Conservation (phyloP, 2,888 invertebrate genomes). For the Cryptocheilus praepositus region DNA sequence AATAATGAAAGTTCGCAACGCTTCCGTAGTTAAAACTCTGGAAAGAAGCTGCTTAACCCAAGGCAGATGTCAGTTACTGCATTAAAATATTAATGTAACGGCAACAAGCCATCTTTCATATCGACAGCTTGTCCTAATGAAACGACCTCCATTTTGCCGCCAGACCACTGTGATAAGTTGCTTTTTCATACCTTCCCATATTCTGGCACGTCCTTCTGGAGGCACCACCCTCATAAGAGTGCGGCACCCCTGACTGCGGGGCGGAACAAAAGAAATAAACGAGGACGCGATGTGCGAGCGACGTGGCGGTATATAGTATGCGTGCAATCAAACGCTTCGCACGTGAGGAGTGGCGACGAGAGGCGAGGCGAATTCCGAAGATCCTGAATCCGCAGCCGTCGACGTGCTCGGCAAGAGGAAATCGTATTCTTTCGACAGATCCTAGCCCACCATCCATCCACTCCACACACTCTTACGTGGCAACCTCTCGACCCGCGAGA, state of each 20-base stretch:
- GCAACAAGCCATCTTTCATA: too few species aligned
- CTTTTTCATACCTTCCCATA: too few species aligned
- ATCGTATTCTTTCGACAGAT: slow-evolving; percentile 57
- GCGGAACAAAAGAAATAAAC: slow-evolving; percentile 74
- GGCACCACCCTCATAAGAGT: neutral
- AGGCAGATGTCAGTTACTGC: too few species aligned
- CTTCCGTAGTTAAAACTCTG: slow-evolving; percentile 64
- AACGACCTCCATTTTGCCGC: too few species aligned
- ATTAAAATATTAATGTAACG: too few species aligned
- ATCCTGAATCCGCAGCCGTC: slow-evolving; percentile 43
- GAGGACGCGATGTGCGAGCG: slow-evolving; percentile 70
- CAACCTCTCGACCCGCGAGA: slow-evolving; percentile 10
- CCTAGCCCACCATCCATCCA: slow-evolving; percentile 30
- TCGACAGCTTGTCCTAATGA: too few species aligned
- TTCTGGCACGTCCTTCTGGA: neutral
- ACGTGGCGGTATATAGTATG: slow-evolving; percentile 47
- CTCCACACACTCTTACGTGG: slow-evolving; percentile 17
- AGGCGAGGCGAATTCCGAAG: slow-evolving; percentile 43
- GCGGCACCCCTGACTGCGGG: slow-evolving; percentile 64
- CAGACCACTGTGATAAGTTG: neutral
- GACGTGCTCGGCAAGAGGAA: slow-evolving; percentile 56
- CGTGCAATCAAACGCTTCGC: neutral
- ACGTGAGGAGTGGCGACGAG: slow-evolving; percentile 24
- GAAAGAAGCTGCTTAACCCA: too few species aligned
- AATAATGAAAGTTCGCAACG: slow-evolving; percentile 62